Base-by-base conservation (phyloP, 2,888 invertebrate genomes). In the Cenopis cana region DNA sequence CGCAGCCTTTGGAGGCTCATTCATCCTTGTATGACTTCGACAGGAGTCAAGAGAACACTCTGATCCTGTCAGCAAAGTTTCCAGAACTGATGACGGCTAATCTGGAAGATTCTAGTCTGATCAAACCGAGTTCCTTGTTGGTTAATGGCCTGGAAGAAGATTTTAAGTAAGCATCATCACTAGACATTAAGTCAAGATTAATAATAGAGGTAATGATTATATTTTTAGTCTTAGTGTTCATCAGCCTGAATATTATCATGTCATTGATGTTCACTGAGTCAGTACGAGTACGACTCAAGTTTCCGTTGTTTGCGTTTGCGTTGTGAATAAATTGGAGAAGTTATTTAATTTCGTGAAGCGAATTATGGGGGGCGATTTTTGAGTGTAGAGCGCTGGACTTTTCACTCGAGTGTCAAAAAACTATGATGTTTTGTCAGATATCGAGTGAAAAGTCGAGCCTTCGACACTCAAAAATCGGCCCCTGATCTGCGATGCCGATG, bases 31-130 rank as follows among this genome's bases (percentile, higher is more conserved):
- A 93, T 69, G 92, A 93, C 76, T 93, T 88, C 73, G 93, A 93
- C 73, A 85, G 91, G 74, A 89, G 87, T 69, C 78, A 81, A 5
- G 94, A 94, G 73, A 89, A 93, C 76, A 91, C 91, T 0, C 73
- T 94, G n/a, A 76, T 93, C 14, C 78, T 95, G 33, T 92, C 91
- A 0, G 93, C 94, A 1, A 95, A 93, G 74, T 93, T 94, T 41
- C 87, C 95, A 0, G 75, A 94, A 18, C 80, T 95, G 5, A 87
- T 94, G 60, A 95, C 96, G 29, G 95, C 94, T 82, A 89, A 84
- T 72, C 81, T 91, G 10, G 88, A 88, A 64, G 86, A 89, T 56
- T 79, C 90, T 17, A 88, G 82, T 33, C 78, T 79, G 18, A 76
- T 90, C 10, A 84, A 84, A 69, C 95, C 95, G 0, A 90, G 89